Evolutionary conservation across 2,888 invertebrate species (phyloP).

Genomic region (Eristalis intricaria): DNA sequence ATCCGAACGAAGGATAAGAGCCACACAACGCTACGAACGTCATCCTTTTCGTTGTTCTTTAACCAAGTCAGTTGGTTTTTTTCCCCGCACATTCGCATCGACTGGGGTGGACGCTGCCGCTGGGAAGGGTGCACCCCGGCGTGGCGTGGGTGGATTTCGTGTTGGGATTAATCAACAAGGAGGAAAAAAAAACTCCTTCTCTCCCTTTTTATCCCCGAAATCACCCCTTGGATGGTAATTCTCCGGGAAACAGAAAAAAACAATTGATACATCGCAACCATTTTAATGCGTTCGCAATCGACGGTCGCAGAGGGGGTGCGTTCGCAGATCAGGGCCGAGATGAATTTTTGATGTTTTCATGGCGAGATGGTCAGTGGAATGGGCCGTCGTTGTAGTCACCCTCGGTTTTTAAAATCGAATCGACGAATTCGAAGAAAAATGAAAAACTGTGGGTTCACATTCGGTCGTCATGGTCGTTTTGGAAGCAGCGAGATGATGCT

Average conservation of each 20-base stretch:
- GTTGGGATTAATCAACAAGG: conserved; percentile 58
- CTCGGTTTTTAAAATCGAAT: conserved; percentile 23
- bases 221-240: conserved; percentile 57
- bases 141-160: conserved; percentile 59
- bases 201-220: conserved; percentile 7
- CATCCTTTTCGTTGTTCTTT: conserved; percentile 62
- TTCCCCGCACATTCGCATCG: conserved; percentile 27
- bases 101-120: not conserved
- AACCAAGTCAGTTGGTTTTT: conserved; percentile 13
- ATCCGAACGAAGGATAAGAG: conserved; percentile 45
- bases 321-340: not conserved
- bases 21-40: conserved; percentile 9
- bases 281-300: conserved; percentile 25
- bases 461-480: conserved; percentile 49
- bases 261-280: conserved; percentile 32
- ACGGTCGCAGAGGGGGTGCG: not conserved
- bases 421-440: conserved; percentile 21
- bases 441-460: conserved; percentile 38
- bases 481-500: conserved; percentile 6
- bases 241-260: conserved; percentile 25
- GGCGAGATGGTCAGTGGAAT: not conserved
- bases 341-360: not conserved
- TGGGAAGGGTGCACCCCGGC: conserved; percentile 23
- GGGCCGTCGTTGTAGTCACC: conserved; percentile 30
- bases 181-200: conserved; percentile 7